These are phyloP conservation scores for Hucho hucho DNA, from an alignment of 2,113 vertebrate species.

Conservation along the genomic window DNA sequence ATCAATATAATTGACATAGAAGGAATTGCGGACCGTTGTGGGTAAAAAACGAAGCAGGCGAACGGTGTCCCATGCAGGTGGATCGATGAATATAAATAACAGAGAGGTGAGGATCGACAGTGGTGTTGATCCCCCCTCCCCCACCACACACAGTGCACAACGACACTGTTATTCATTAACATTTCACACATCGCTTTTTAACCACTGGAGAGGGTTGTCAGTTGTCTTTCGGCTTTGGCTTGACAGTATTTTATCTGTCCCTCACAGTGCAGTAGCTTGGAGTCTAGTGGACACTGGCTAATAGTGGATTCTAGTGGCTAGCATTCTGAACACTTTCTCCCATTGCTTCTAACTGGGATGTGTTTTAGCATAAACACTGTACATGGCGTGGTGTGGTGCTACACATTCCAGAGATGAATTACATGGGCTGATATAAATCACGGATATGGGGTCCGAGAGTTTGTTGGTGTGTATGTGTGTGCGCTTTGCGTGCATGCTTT, in stretches of 20 bases:
- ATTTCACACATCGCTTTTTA: conserved; percentile 13
- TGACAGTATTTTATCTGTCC: neutral
- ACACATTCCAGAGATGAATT: no score
- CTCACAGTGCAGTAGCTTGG: neutral
- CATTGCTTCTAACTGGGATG: conserved; percentile 6
- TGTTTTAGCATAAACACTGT: neutral
- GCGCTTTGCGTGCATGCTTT: neutral
- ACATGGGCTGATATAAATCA: neutral
- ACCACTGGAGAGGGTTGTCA: neutral
- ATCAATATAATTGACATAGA: conserved; percentile 76
- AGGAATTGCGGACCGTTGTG: conserved; percentile 41
- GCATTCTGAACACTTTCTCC: neutral
- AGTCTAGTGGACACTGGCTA: neutral
- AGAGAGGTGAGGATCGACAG: neutral
- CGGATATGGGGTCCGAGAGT: neutral
- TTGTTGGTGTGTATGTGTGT: conserved; percentile 15
- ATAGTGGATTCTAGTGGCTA: neutral
- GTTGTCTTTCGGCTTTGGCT: no score
- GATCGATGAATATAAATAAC: conserved; percentile 36
- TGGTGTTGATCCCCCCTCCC: conserved; percentile 4
- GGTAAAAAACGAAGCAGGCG: neutral
- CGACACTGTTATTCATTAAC: conserved; percentile 37
- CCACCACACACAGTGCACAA: neutral
- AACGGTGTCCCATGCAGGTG: neutral
- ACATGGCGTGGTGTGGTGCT: neutral